These are phyloP conservation scores for Orientallactaga bullata DNA, from an alignment of 2,113 vertebrate species.

Conservation along the genomic window DNA sequence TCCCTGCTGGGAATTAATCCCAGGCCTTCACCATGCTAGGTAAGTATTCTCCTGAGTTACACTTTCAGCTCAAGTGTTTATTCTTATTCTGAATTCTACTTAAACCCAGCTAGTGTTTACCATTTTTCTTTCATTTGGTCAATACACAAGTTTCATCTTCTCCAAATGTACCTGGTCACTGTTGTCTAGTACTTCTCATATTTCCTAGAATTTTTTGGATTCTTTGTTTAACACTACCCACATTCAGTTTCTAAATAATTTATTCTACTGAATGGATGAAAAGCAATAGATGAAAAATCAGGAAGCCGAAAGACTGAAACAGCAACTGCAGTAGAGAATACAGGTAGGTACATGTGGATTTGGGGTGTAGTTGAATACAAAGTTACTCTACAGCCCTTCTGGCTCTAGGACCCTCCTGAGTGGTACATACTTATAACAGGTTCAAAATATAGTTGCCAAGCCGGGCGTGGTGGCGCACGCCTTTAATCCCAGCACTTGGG, in stretches of 20 bases:
- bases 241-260: constrained; percentile 20
- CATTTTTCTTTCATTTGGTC: constrained; percentile 7
- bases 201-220: not conserved
- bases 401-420: not conserved
- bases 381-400: not conserved
- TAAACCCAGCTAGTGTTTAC: not conserved
- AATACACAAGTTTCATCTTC: constrained; percentile 4
- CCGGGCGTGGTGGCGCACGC: no score
- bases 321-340: constrained; percentile 7
- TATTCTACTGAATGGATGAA: not conserved
- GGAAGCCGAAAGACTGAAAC: not conserved
- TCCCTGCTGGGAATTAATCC: not conserved
- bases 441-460: no score
- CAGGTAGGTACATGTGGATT: not conserved
- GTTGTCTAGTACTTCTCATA: not conserved
- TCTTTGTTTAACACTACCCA: constrained; percentile 9
- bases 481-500: no score
- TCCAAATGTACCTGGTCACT: not conserved
- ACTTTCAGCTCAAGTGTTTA: not conserved
- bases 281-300: not conserved
- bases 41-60: not conserved
- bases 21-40: not conserved
- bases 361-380: not conserved
- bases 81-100: not conserved
- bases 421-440: not conserved